These are phyloP conservation scores for Nothura maculosa DNA, from an alignment of 2,797 vertebrate species.

Conservation along the genomic window DNA sequence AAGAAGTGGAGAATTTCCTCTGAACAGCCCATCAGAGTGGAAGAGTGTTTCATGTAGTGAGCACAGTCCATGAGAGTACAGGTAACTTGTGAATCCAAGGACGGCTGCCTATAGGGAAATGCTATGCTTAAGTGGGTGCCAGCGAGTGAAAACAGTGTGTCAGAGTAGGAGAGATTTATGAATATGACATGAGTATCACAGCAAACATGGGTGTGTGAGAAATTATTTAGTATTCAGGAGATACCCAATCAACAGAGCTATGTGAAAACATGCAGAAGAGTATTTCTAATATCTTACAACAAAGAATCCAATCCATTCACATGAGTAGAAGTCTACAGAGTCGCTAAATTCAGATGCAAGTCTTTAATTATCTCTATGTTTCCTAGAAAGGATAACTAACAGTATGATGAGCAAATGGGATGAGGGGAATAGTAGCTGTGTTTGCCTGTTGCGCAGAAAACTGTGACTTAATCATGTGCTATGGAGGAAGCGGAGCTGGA, in stretches of 20 bases:
- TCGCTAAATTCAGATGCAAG: neutral
- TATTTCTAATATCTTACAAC: neutral
- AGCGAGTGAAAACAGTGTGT: neutral
- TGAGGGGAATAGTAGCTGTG: neutral
- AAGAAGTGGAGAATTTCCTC: neutral
- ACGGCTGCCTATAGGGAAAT: neutral
- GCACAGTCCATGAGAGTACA: neutral
- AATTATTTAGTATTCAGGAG: neutral
- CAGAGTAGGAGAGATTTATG: neutral
- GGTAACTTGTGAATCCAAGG: neutral
- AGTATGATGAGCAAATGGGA: neutral
- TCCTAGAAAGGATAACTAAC: neutral
- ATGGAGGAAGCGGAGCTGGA: neutral
- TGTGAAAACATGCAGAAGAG: neutral
- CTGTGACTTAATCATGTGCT: fast-evolving
- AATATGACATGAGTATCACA: neutral
- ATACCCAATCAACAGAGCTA: neutral
- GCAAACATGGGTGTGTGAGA: neutral
- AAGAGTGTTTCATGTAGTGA: neutral
- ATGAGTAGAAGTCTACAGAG: neutral
- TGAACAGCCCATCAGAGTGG: fast-evolving
- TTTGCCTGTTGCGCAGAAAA: neutral
- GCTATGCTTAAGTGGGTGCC: neutral
- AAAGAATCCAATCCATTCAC: neutral
- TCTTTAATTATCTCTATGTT: neutral